Conservation (phyloP, 2,113 vertebrate species). For the Anas platyrhynchos region DNA sequence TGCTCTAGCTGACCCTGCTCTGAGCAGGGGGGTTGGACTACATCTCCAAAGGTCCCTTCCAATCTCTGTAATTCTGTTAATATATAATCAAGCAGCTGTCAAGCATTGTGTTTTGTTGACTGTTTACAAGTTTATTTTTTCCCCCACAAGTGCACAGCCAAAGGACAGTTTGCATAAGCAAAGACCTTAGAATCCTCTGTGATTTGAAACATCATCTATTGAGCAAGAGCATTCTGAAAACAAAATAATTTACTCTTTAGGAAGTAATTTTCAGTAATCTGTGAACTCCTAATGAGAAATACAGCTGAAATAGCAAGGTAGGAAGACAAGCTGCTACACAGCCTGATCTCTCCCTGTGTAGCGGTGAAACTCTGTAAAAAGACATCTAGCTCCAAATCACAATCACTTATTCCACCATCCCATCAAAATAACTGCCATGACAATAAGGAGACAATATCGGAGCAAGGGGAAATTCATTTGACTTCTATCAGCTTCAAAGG, state of each 20-base stretch:
- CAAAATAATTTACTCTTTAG: not conserved
- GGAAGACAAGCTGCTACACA: not conserved
- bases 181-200: not conserved
- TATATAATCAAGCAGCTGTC: not conserved
- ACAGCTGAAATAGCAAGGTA: not conserved
- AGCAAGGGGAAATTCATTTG: not conserved
- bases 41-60: not conserved
- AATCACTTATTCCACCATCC: not conserved
- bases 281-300: not conserved
- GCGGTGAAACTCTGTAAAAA: not conserved
- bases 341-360: not conserved
- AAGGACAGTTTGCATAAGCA: not conserved
- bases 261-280: not conserved
- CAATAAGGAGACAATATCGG: not conserved
- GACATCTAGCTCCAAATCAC: not conserved
- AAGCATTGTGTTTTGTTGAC: not conserved
- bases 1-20: not conserved
- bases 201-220: not conserved
- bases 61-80: not conserved
- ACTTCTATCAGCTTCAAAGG: not conserved
- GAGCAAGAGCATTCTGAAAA: not conserved
- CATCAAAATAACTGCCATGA: not conserved
- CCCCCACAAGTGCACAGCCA: not conserved
- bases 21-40: not conserved
- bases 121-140: not conserved